Evolutionary conservation across 2,113 vertebrate species (phyloP).

Genomic region (Mormyrus lacerda): DNA sequence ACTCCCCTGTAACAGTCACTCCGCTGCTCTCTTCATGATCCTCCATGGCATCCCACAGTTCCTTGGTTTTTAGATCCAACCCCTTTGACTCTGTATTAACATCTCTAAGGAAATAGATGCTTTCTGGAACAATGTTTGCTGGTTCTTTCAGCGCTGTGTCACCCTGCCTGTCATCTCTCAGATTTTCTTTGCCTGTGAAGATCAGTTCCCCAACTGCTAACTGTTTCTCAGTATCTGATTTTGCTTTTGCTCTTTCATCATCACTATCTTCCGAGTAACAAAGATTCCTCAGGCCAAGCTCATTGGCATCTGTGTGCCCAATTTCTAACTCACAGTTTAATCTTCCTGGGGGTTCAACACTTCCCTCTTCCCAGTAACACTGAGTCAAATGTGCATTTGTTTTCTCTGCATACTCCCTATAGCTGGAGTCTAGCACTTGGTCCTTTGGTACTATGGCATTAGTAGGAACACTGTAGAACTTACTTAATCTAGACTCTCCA

Average conservation of each 20-base stretch:
- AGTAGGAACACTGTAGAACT: conserved; percentile 40
- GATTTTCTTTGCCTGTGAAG: conserved; percentile 43
- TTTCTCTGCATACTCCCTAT: conserved; percentile 23
- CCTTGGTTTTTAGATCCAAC: conserved; percentile 45
- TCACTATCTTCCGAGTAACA: conserved; percentile 41
- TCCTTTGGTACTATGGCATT: conserved; percentile 20
- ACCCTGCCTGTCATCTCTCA: conserved; percentile 29
- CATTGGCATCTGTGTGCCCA: conserved; percentile 46
- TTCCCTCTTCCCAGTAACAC: conserved; percentile 37
- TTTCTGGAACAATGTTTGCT: not conserved
- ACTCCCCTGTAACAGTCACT: conserved; percentile 42
- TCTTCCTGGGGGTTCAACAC: conserved; percentile 20
- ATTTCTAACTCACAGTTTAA: conserved; percentile 32
- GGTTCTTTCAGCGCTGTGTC: conserved; percentile 1
- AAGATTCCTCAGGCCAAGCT: conserved; percentile 56
- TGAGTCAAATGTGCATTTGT: not conserved
- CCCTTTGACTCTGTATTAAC: conserved; percentile 34
- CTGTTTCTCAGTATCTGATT: conserved; percentile 45
- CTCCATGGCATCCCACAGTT: conserved; percentile 47
- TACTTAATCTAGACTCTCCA: conserved; percentile 42
- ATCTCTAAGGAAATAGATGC: conserved; percentile 17
- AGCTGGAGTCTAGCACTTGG: conserved; percentile 21
- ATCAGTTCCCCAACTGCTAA: conserved; percentile 48
- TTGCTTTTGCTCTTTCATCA: conserved; percentile 29
- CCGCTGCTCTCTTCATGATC: conserved; percentile 37